Percentiles rank a stretch among this genome's conserved stretches.
These are phyloP conservation scores for Alcis repandata DNA, from an alignment of 2,888 invertebrate species.

Conservation along the genomic window DNA sequence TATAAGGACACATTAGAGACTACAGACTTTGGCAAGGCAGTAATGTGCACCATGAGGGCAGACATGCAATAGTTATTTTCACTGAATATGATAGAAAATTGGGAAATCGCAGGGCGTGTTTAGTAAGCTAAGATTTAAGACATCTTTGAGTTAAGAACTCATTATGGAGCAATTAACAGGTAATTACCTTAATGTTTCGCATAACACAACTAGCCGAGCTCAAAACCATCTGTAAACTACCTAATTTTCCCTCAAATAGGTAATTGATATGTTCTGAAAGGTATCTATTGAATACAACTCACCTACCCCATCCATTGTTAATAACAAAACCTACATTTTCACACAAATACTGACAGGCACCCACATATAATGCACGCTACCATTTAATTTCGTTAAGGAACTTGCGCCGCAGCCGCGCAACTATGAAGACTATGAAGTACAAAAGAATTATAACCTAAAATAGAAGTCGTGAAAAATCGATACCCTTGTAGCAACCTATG, in stretches of 20 bases:
- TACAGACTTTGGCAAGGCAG: no score
- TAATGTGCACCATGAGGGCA: no score
- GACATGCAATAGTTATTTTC: no score
- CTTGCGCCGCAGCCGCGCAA: conserved; percentile 64
- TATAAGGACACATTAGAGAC: no score
- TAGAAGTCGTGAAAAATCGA: conserved; percentile 80
- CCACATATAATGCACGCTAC: conserved; percentile 59
- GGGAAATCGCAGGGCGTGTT: background rate
- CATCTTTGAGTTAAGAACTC: background rate
- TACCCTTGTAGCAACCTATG: conserved; percentile 67
- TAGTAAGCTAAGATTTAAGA: no score
- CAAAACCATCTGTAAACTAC: conserved; percentile 16
- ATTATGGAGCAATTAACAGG: background rate
- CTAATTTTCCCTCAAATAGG: background rate
- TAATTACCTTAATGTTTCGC: background rate
- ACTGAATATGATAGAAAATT: background rate
- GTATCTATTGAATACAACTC: conserved; percentile 26
- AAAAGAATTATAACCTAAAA: conserved; percentile 81
- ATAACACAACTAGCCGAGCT: conserved; percentile 7
- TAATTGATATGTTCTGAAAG: conserved; percentile 20
- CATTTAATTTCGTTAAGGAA: conserved; percentile 73
- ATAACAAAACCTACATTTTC: conserved; percentile 62
- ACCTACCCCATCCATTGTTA: conserved; percentile 34
- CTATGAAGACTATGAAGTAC: conserved; percentile 72
- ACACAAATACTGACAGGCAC: conserved; percentile 71